Conservation (phyloP, 2,797 vertebrate genomes). For the Mormyrops attenuatus region DNA sequence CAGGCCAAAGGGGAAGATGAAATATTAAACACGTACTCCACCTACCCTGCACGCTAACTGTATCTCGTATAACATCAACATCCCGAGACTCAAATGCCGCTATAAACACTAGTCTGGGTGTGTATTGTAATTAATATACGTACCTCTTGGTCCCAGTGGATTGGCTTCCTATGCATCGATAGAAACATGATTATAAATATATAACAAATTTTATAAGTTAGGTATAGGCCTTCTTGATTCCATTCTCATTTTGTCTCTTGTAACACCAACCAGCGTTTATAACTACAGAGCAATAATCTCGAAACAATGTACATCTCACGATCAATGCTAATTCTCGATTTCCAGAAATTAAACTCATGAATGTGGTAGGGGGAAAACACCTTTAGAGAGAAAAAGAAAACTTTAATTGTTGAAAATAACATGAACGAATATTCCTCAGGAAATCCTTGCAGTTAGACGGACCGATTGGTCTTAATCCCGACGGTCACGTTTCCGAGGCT, state of each 20-base stretch:
- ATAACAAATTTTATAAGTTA: not conserved
- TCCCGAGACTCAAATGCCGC: slow-evolving; percentile 56
- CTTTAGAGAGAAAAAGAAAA: slow-evolving; percentile 15
- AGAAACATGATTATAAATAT: not conserved
- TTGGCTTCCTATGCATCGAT: not conserved
- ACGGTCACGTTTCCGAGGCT: slow-evolving; percentile 33
- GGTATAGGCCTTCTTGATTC: not conserved
- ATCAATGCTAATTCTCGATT: not conserved
- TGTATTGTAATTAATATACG: slow-evolving; percentile 30
- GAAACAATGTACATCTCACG: not conserved
- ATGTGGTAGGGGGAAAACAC: not conserved
- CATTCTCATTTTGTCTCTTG: not conserved
- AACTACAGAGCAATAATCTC: not conserved
- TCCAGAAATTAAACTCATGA: not conserved
- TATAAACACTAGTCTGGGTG: slow-evolving; percentile 47
- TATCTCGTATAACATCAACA: slow-evolving; percentile 69
- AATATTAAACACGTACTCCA: slow-evolving; percentile 60
- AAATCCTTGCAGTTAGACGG: slow-evolving; percentile 52
- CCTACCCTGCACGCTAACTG: slow-evolving; percentile 51
- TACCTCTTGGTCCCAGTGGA: slow-evolving; percentile 23
- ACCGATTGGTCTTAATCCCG: slow-evolving; percentile 42
- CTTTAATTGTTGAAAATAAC: slow-evolving; percentile 38
- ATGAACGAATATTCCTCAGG: slow-evolving; percentile 47
- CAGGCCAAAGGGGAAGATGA: slow-evolving; percentile 45
- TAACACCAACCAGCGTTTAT: not conserved